Evolutionary conservation across 2,888 invertebrate species (phyloP), one percentile per base, ranked within the genome.

Genomic region (Andrena chrysosceles): DNA sequence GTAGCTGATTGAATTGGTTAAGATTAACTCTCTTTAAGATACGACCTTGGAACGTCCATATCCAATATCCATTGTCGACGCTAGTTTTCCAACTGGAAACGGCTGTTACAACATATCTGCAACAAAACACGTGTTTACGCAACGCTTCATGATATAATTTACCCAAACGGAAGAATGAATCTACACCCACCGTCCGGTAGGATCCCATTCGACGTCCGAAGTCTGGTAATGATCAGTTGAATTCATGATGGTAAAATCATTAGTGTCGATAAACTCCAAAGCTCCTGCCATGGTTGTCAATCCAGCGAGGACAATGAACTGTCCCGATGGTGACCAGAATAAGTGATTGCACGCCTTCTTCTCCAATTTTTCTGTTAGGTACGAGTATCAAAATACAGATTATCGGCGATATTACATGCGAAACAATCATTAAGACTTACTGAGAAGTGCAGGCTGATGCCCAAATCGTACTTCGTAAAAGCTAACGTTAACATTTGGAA

Each of bases 141-240:
- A 16, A 52, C 29, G 49, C 8, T 49, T n/a, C 35, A 16, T 42
- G 52, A 29, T 56, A 29, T 52, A n/a, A 63, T n/a, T 29, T 6
- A 2, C 10, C n/a, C 7, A 26, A 33, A 29, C 42, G 23, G 2
- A 26, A 8, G 49, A 59, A 67, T 31, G 26, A 52, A 7, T 23
- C 5, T 59, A 70, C 73, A 10, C 52, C 54, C 26, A 93, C 93
- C 99, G 96, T 1, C 99, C 99, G 2, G 99, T 99, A 1, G 99
- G 99, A 94, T 99, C 99, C 99, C 99, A 99, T 94, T 99, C 99
- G 1, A 99, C 98, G 93, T 99, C 98, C 0, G 99, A 98, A 93
- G 97, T 96, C 92, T 97, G 97, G 94, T 98, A 99, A 94, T 99
- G 99, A 94, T 99, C 99, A 0, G 97, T 97, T 13, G 97, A 96